Evolutionary conservation across 1,140 invertebrate species (phyloP), one percentile per base, ranked within the genome.

Genomic region (Drosophila tristis): DNA sequence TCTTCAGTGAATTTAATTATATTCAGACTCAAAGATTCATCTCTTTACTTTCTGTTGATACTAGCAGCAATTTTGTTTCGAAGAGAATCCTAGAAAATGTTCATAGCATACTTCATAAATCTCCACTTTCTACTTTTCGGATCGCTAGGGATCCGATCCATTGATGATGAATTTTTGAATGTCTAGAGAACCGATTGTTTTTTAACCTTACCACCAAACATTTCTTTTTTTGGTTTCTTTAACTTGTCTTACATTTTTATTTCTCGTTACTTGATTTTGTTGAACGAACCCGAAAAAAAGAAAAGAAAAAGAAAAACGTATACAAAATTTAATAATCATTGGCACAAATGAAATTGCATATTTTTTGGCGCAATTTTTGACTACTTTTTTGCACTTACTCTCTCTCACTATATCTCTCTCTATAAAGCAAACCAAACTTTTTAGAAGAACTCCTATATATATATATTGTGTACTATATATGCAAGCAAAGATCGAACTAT

Each of bases 341-440:
- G 89, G 89, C 82, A 90, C 67, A 81, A 80, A 13, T 81, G 58
- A 87, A 81, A 86, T 91, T 91, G 90, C 90, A 91, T 91, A 91
- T 91, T 91, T 91, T 91, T 91, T 91, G 90, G 90, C 90, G 80
- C 84, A 91, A 91, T 90, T 90, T 90, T 90, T 90, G 80, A 90
- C 87, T 86, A 90, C 86, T 78, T 89, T 85, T 90, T 89, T 89
- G 86, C 78, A 90, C 85, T 80, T 70, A 51, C 76, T 87, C 65
- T 86, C 79, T 87, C 63, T 76, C n/a, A 13, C 35, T 39, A 39
- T 39, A 39, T 39, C 4, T 39, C 35, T 39, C 35, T 39, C 35
- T 39, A 39, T 39, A 58, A 82, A 71, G 60, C 59, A 61, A 79
- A 51, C 23, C 39, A 62, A 66, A 65, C 48, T 72, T 87, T 87